These are phyloP conservation scores for Poecilus cupreus DNA, from an alignment of 2,888 invertebrate species.

Conservation along the genomic window DNA sequence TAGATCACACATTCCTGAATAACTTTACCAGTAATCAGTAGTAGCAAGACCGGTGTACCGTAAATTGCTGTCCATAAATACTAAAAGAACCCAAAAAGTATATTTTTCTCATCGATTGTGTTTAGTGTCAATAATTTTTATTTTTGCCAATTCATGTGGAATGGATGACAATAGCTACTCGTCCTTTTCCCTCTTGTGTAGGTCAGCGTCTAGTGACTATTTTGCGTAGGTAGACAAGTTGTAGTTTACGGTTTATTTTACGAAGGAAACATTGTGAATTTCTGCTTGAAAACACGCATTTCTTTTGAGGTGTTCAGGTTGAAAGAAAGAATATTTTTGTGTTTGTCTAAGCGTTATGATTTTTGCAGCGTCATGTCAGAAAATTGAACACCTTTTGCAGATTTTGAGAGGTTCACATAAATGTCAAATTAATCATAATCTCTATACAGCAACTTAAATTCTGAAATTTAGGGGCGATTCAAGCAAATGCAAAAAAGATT, in stretches of 20 bases:
- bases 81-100: neutral
- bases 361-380: constrained; percentile 32
- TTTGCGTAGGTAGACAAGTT: constrained; percentile 16
- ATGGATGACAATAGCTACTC: constrained; percentile 9
- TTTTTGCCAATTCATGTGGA: neutral
- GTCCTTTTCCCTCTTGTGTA: neutral
- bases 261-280: neutral
- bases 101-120: constrained; percentile 6
- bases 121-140: constrained; percentile 24
- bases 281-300: constrained; percentile 37
- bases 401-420: constrained; percentile 12
- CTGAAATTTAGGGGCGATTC: no score
- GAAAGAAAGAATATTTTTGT: constrained; percentile 34
- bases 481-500: no score
- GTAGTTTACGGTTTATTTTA: neutral
- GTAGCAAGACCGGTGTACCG: constrained; percentile 28
- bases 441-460: neutral
- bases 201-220: neutral
- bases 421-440: constrained; percentile 24
- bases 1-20: constrained; percentile 51
- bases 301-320: constrained; percentile 38
- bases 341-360: constrained; percentile 24
- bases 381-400: constrained; percentile 16
- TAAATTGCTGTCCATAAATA: constrained; percentile 21
- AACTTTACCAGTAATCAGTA: constrained; percentile 6